A percentile compares a stretch with the other conserved stretches of the same genome.
Evolutionary conservation across 92 coral and sea anemone genomes (phyloP).

Genomic region (Palythoa grandis): DNA sequence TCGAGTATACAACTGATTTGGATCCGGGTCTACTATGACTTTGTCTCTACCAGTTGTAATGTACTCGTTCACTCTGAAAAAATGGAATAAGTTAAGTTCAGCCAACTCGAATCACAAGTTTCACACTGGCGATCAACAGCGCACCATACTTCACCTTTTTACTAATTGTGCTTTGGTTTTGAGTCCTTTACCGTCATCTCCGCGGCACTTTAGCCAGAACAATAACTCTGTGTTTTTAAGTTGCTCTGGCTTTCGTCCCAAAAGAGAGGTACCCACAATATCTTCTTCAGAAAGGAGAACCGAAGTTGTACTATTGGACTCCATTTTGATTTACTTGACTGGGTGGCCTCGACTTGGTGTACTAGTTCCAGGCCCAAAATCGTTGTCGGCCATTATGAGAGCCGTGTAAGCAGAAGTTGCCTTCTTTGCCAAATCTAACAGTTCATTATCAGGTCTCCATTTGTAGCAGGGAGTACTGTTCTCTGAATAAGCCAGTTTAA

Average conservation of each 20-base stretch:
- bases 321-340: conserved; percentile 4
- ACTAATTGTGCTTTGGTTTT: too few relatives aligned
- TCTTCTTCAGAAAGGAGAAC: background rate
- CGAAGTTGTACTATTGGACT: background rate
- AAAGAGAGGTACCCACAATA: background rate
- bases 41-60: background rate
- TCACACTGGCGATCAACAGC: background rate
- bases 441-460: background rate
- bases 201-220: too few relatives aligned
- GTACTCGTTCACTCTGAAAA: background rate
- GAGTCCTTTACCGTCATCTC: too few relatives aligned
- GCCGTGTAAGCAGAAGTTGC: conserved; percentile 1
- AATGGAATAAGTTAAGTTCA: background rate
- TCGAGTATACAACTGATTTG: background rate
- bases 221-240: too few relatives aligned
- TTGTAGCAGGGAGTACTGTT: conserved; percentile 1
- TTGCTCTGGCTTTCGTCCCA: background rate
- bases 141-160: background rate
- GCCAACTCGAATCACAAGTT: background rate
- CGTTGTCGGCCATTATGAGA: conserved; percentile 40
- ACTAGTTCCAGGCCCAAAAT: conserved; percentile 30
- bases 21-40: background rate
- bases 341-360: conserved; percentile 20
- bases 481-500: background rate
- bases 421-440: background rate